Conservation (phyloP, 2,797 vertebrate species). For the Gobionotothen gibberifrons region DNA sequence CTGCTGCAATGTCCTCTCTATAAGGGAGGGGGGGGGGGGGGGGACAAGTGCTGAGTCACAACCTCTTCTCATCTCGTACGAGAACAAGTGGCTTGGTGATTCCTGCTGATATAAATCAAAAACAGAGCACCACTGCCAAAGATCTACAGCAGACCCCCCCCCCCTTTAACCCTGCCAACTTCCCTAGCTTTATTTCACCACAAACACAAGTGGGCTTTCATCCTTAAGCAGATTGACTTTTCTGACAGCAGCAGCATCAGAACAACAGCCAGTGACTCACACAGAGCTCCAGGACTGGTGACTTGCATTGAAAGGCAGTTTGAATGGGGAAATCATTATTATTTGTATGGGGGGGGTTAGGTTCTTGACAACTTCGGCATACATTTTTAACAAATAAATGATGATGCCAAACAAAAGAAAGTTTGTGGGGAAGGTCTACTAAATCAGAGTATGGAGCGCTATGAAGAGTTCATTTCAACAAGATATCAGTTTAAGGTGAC, state of each 20-base stretch:
- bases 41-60: conserved; percentile 60
- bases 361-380: conserved; percentile 24
- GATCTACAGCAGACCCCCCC: conserved; percentile 45
- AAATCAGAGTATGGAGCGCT: background rate
- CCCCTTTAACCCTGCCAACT: conserved; percentile 33
- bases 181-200: conserved; percentile 33
- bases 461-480: conserved; percentile 22
- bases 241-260: conserved; percentile 52
- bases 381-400: conserved; percentile 1
- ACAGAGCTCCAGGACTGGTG: conserved; percentile 18
- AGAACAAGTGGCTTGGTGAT: conserved; percentile 61
- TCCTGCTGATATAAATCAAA: conserved; percentile 66
- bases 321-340: background rate
- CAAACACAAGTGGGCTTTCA: conserved; percentile 69
- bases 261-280: conserved; percentile 40
- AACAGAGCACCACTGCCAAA: conserved; percentile 39
- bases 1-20: conserved; percentile 46
- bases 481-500: conserved; percentile 30
- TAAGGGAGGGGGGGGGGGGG: conserved; percentile 45
- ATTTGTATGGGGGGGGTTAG: conserved; percentile 4
- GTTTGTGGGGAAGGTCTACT: background rate
- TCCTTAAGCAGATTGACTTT: conserved; percentile 70
- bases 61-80: conserved; percentile 54
- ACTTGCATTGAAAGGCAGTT: conserved; percentile 22
- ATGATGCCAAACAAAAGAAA: background rate